A percentile compares a stretch with the other conserved stretches of the same genome.
Evolutionary conservation across 2,888 invertebrate species (phyloP).

Genomic region (Malthinus seriepunctatus): DNA sequence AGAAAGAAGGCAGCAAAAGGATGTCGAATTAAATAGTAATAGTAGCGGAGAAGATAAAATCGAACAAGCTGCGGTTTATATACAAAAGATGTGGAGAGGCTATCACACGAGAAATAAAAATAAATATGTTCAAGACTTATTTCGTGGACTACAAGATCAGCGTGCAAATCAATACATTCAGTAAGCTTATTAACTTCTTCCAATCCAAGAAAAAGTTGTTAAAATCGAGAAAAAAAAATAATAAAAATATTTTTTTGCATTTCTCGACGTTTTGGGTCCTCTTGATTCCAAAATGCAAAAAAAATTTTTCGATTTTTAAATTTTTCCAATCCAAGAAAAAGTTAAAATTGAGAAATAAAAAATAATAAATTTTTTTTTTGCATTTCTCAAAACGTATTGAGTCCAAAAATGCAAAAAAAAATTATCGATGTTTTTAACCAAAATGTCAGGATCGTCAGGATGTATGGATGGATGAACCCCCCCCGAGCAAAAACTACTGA

Average conservation of each 20-base stretch:
- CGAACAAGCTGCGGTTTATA: slow-evolving; percentile 70
- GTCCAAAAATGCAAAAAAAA: too few relatives aligned
- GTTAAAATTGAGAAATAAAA: background rate
- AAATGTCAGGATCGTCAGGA: too few relatives aligned
- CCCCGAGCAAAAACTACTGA: too few relatives aligned
- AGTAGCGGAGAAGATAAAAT: slow-evolving; percentile 51
- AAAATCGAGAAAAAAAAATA: too few relatives aligned
- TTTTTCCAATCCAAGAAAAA: too few relatives aligned
- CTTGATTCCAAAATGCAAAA: too few relatives aligned
- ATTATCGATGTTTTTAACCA: too few relatives aligned
- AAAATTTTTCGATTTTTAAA: too few relatives aligned
- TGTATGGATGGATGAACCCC: too few relatives aligned
- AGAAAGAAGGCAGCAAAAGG: slow-evolving; percentile 48
- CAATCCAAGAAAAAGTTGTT: too few relatives aligned
- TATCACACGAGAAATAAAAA: slow-evolving; percentile 77
- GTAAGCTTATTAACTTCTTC: slow-evolving; percentile 62
- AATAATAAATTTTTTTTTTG: background rate
- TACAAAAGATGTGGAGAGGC: slow-evolving; percentile 87
- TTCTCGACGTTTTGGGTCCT: too few relatives aligned
- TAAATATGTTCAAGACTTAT: slow-evolving; percentile 64
- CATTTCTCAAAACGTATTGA: background rate
- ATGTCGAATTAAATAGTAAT: slow-evolving; percentile 41
- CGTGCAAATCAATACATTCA: slow-evolving; percentile 83
- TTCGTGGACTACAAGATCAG: slow-evolving; percentile 73
- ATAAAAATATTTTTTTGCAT: too few relatives aligned